Conservation (phyloP, 1,140 invertebrate genomes). For the Camponotus floridanus region DNA sequence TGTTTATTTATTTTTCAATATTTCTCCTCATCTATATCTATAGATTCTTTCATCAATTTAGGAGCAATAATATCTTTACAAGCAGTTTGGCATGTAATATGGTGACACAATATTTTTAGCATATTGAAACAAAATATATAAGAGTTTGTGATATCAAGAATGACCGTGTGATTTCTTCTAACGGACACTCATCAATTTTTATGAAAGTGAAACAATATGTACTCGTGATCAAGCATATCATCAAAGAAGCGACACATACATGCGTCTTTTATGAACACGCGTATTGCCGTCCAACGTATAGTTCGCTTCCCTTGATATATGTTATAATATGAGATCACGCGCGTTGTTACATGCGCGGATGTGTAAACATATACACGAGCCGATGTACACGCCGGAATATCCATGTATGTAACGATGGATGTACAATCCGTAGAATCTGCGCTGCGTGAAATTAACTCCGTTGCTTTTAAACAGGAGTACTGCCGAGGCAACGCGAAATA, state of each 20-base stretch:
- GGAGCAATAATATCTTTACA: background rate
- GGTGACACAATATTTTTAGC: background rate
- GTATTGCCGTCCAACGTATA: conserved; percentile 33
- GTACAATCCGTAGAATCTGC: conserved; percentile 69
- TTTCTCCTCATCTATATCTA: background rate
- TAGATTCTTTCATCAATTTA: background rate
- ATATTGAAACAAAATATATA: background rate
- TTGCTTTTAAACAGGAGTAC: conserved; percentile 62
- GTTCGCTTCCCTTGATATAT: conserved; percentile 37
- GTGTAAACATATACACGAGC: conserved; percentile 8
- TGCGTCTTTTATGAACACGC: conserved; percentile 30
- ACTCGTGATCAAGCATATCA: conserved; percentile 67
- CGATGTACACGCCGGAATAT: conserved; percentile 18
- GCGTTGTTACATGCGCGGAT: background rate
- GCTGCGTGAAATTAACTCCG: conserved; percentile 77
- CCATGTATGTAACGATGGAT: conserved; percentile 53
- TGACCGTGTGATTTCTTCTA: conserved; percentile 8
- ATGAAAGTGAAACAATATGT: conserved; percentile 69
- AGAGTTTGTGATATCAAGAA: background rate
- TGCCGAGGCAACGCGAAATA: conserved; percentile 16
- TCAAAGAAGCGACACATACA: conserved; percentile 65
- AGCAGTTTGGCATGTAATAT: background rate
- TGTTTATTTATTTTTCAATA: background rate
- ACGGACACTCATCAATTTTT: conserved; percentile 56
- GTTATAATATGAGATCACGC: conserved; percentile 56